A percentile compares a stretch with the other conserved stretches of the same genome.
These are phyloP conservation scores for Coenobita brevimanus DNA, from an alignment of 1,140 invertebrate genomes.

Conservation along the genomic window DNA sequence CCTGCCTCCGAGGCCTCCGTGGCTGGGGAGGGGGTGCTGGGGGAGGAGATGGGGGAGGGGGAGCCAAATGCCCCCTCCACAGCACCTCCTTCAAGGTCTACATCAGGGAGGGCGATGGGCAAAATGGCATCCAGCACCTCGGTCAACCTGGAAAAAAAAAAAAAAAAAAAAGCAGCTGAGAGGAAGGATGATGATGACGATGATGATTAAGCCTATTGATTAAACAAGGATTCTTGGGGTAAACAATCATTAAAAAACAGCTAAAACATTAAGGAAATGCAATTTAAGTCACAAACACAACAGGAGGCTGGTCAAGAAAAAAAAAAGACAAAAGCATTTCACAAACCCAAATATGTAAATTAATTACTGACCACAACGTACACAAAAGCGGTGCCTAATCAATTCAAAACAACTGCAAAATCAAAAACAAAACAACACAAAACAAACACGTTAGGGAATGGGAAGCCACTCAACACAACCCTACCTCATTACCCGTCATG, in stretches of 20 bases:
- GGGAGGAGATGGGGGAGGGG: slow-evolving; percentile 1
- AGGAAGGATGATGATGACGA: too few species aligned
- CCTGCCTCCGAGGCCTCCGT: slow-evolving; percentile 33
- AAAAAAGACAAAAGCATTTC: too few species aligned
- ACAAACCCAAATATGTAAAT: too few species aligned
- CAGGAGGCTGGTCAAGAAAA: too few species aligned
- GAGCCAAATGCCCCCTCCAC: background rate
- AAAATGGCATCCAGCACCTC: slow-evolving; percentile 22
- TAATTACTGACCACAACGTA: too few species aligned
- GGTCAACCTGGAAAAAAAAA: slow-evolving; percentile 20
- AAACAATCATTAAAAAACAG: background rate
- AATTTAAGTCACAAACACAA: too few species aligned
- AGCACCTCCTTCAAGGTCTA: slow-evolving; percentile 19
- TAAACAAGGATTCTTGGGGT: background rate
- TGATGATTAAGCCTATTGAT: background rate
- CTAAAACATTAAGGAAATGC: background rate
- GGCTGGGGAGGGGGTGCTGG: slow-evolving; percentile 46
- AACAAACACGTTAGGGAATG: too few species aligned
- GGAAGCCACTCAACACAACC: background rate
- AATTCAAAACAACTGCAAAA: too few species aligned
- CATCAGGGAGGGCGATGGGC: slow-evolving; percentile 31
- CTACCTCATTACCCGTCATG: background rate
- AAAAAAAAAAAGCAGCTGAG: background rate
- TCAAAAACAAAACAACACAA: too few species aligned
- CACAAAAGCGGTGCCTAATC: too few species aligned